These are phyloP conservation scores for Agrochola lychnidis DNA, from an alignment of 2,888 invertebrate genomes.

Conservation along the genomic window DNA sequence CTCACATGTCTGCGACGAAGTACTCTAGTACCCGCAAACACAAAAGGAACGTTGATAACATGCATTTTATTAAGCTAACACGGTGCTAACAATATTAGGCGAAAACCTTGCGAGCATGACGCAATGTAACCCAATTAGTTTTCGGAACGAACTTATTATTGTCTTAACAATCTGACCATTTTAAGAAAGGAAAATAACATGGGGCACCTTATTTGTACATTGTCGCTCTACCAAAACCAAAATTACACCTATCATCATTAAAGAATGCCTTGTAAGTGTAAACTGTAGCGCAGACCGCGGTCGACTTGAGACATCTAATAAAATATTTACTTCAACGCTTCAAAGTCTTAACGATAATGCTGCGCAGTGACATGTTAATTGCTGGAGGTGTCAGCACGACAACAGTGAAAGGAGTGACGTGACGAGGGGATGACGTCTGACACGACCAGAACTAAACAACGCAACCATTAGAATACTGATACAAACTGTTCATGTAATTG, in stretches of 20 bases:
- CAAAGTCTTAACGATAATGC: conserved; percentile 71
- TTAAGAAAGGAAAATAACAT: conserved; percentile 49
- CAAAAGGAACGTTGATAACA: conserved; percentile 47
- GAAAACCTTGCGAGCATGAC: conserved; percentile 62
- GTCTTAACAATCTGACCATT: conserved; percentile 57
- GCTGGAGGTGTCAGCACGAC: conserved; percentile 79
- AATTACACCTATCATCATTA: conserved; percentile 39
- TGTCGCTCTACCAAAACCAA: conserved; percentile 40
- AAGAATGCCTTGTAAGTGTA: conserved; percentile 41
- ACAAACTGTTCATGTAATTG: conserved; percentile 39
- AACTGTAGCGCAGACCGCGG: conserved; percentile 23
- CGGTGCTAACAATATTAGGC: conserved; percentile 46
- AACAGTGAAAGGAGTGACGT: conserved; percentile 71
- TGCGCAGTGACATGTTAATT: conserved; percentile 84
- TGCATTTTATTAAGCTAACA: conserved; percentile 45
- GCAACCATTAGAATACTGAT: conserved; percentile 33
- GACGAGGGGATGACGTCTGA: conserved; percentile 69
- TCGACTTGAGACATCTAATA: conserved; percentile 48
- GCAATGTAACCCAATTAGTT: conserved; percentile 62
- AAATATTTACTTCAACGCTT: conserved; percentile 64
- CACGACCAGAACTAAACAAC: conserved; percentile 44
- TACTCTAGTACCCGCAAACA: conserved; percentile 33
- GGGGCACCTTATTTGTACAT: conserved; percentile 50
- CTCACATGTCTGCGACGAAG: conserved; percentile 27
- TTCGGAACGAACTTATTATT: conserved; percentile 45